Conservation (phyloP, 2,888 invertebrate species). For the Ashinkailepas kermadecensis region DNA sequence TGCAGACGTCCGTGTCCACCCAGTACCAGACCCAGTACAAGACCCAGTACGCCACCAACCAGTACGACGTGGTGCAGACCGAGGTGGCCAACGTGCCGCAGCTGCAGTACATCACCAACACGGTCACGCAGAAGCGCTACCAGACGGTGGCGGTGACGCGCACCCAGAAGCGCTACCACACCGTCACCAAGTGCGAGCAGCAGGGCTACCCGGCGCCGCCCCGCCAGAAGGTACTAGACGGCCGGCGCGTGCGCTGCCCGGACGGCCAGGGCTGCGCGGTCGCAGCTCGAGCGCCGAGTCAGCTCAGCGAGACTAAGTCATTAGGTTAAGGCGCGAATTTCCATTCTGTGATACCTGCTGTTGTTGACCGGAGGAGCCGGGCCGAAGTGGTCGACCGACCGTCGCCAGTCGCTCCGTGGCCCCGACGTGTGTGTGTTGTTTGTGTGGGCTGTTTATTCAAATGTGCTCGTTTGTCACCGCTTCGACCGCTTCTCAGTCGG, state of each 20-base stretch:
- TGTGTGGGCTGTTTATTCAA: background rate
- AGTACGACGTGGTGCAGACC: conserved; percentile 17
- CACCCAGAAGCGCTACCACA: conserved; percentile 8
- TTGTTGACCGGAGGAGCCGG: conserved; percentile 7
- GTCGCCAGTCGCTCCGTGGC: conserved; percentile 10
- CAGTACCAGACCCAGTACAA: conserved; percentile 20
- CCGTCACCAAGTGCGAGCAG: conserved; percentile 17
- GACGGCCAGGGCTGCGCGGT: background rate
- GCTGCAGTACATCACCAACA: conserved; percentile 18
- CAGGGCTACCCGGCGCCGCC: conserved; percentile 5
- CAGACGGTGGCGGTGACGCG: conserved; percentile 8
- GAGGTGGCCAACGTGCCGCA: background rate
- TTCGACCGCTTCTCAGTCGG: no score
- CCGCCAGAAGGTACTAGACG: background rate
- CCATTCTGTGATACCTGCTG: conserved; percentile 8
- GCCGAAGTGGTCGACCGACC: background rate
- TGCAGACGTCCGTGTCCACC: conserved; percentile 6
- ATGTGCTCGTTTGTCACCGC: background rate
- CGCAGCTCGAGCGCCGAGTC: background rate
- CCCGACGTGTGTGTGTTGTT: background rate
- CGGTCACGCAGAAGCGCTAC: background rate
- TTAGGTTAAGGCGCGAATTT: conserved; percentile 22
- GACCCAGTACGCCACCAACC: conserved; percentile 16
- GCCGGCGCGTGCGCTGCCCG: background rate
- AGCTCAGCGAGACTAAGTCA: background rate